These are phyloP conservation scores for Hephaestus fuliginosus DNA, from an alignment of 2,797 vertebrate genomes.

Conservation along the genomic window DNA sequence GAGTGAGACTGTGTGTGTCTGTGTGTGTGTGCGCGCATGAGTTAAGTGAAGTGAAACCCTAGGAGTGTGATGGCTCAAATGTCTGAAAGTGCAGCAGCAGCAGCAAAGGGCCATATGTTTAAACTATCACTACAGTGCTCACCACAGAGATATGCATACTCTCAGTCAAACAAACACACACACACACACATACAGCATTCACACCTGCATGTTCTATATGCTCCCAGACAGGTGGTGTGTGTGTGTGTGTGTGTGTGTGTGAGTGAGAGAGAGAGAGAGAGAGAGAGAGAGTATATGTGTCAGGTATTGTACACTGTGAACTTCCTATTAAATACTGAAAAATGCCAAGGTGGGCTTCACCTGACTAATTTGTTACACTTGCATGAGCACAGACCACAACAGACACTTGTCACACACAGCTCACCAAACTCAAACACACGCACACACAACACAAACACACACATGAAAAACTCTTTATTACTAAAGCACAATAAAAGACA, in stretches of 20 bases:
- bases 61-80: slow-evolving; percentile 78
- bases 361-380: slow-evolving; percentile 20
- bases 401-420: not conserved
- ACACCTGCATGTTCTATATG: slow-evolving; percentile 10
- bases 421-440: not conserved
- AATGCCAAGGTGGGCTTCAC: slow-evolving; percentile 19
- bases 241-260: not conserved
- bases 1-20: slow-evolving; percentile 17
- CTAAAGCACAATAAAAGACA: not conserved
- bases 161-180: slow-evolving; percentile 25
- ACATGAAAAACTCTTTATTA: not conserved
- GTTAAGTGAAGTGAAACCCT: slow-evolving; percentile 79
- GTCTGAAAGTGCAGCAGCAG: slow-evolving; percentile 79
- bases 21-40: not conserved
- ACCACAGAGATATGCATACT: slow-evolving; percentile 24
- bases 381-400: slow-evolving; percentile 17
- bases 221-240: not conserved
- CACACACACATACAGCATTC: not conserved
- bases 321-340: slow-evolving; percentile 43
- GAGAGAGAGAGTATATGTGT: not conserved
- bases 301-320: slow-evolving; percentile 16
- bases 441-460: slow-evolving; percentile 3
- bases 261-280: too few relatives aligned
- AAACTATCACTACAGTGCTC: slow-evolving; percentile 65
- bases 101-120: slow-evolving; percentile 76